phyloP scores from a whole-genome alignment of 2,113 vertebrate species.

The Thunnus maccoyii region DNA sequence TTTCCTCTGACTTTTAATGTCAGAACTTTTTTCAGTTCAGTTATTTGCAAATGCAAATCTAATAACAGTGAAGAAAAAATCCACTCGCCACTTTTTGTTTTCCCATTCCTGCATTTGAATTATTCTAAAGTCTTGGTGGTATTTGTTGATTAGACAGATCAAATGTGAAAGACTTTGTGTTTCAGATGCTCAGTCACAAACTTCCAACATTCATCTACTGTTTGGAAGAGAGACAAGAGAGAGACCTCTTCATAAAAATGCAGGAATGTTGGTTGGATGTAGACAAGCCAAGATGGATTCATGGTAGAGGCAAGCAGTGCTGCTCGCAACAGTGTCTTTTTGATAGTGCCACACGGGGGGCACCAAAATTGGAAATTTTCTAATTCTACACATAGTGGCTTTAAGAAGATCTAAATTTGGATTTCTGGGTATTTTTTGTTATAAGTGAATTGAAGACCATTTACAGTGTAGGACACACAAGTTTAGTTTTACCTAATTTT shows the following conservation, averaged over 20 bases:
- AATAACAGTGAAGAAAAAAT: not conserved
- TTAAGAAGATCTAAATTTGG: too few relatives aligned
- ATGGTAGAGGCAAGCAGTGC: too few relatives aligned
- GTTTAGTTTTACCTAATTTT: not conserved
- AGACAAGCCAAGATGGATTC: not conserved
- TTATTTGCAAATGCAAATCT: not conserved
- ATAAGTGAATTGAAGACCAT: not conserved
- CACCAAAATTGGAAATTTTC: too few relatives aligned
- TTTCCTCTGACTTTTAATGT: not conserved
- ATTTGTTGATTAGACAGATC: not conserved
- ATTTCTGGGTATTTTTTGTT: not conserved
- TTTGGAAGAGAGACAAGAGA: not conserved
- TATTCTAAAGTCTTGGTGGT: not conserved
- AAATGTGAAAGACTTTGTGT: not conserved
- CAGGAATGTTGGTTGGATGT: conserved; percentile 16
- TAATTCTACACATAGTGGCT: too few relatives aligned
- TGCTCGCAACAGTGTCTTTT: too few relatives aligned
- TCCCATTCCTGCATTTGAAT: not conserved
- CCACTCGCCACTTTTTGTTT: not conserved
- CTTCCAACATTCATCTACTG: not conserved
- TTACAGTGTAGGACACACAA: not conserved
- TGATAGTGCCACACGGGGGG: too few relatives aligned
- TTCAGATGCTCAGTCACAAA: not conserved
- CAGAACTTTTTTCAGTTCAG: not conserved
- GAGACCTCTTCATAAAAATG: not conserved